These are phyloP conservation scores for Athalia circularis DNA, from an alignment of 2,888 invertebrate species.

Conservation along the genomic window DNA sequence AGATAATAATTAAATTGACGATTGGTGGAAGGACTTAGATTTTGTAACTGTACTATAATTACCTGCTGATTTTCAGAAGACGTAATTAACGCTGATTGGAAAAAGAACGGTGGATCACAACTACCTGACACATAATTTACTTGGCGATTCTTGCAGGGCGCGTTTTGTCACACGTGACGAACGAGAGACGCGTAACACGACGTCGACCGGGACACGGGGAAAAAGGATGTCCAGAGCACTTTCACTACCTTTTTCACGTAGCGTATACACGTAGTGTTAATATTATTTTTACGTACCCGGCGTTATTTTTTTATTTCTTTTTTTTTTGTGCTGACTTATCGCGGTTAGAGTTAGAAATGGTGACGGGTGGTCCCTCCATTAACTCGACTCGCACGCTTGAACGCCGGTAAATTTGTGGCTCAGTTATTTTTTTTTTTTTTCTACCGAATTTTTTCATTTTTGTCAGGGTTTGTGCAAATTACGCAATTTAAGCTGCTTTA, in stretches of 20 bases:
- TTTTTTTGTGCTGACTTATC: too few species aligned
- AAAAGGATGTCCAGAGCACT: slow-evolving; percentile 29
- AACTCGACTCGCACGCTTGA: slow-evolving; percentile 13
- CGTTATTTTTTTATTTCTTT: background rate
- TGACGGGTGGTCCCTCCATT: too few species aligned
- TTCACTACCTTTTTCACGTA: slow-evolving; percentile 4
- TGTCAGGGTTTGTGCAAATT: background rate
- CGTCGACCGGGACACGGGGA: background rate
- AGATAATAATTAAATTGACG: too few species aligned
- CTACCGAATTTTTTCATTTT: background rate
- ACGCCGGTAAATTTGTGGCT: slow-evolving; percentile 15
- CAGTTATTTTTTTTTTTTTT: background rate
- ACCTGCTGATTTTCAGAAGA: too few species aligned
- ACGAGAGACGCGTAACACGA: background rate
- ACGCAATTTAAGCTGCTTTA: too few species aligned
- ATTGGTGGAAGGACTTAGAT: too few species aligned
- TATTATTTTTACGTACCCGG: slow-evolving; percentile 12
- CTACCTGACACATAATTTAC: too few species aligned
- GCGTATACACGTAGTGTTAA: slow-evolving; percentile 5
- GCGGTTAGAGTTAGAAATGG: background rate
- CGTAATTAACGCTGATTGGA: too few species aligned
- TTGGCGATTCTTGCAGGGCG: background rate
- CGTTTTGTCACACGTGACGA: slow-evolving; percentile 35
- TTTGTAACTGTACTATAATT: too few species aligned
- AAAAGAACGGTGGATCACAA: too few species aligned